Evolutionary conservation across 2,797 vertebrate genomes (phyloP), one percentile per base, ranked within the genome.

Genomic region (Periparus ater): DNA sequence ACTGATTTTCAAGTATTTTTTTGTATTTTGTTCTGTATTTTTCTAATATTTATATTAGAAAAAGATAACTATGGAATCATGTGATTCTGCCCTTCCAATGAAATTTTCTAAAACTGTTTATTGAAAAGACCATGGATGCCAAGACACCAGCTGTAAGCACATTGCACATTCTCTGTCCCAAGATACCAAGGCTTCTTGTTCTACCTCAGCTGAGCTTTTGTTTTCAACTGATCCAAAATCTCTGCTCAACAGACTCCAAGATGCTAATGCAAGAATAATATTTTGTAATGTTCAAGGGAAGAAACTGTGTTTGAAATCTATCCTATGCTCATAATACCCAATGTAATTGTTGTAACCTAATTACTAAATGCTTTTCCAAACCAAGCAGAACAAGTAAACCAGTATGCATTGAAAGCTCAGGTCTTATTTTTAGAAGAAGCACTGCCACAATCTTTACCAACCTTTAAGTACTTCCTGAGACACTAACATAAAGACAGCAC

Each of bases 291-390:
- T 65, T 8, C 2, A 72, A 62, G 48, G 55, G 30, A 23, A 78
- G 68, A 82, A 80, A 67, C 47, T 75, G 70, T 6, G 17, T 27
- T 91, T 85, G 58, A 95, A 93, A 93, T 78, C 50, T 58, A 44
- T 54, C 72, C 73, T 75, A 66, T 27, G 29, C 48, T 78, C 55
- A n/a, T 72, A 94, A 85, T 60, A 89, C 22, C 40, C 36, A 3
- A 85, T 86, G 91, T 89, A 89, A 93, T 88, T 92, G 73, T 90
- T 94, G 92, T 84, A 58, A 68, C 57, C 85, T 77, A 92, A 91
- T 93, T 93, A 92, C 9, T 15, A 79, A 82, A 89, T 34, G 34
- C 44, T 89, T 92, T 85, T 67, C 72, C 85, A 75, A 83, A 68
- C 42, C 47, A 54, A 88, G 79, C 42, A 92, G 74, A n/a, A 8